Conservation (phyloP, 2,113 vertebrate genomes). For the Channa argus region DNA sequence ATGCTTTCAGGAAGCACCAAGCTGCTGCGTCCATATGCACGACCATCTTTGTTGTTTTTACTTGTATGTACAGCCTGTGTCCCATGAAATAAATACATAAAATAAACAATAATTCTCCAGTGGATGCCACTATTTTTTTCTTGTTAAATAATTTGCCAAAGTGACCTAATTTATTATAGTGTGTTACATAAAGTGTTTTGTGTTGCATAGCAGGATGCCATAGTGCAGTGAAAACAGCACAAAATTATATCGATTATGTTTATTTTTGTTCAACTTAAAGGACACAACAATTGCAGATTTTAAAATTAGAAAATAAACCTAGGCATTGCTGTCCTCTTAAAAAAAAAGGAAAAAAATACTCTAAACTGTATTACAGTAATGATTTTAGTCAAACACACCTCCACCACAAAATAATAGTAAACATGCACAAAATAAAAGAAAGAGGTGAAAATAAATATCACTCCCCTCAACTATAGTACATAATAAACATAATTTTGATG, state of each 20-base stretch:
- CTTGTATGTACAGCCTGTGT: background rate
- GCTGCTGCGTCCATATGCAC: no score
- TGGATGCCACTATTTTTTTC: background rate
- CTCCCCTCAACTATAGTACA: background rate
- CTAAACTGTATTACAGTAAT: no score
- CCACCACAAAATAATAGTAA: background rate
- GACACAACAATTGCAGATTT: no score
- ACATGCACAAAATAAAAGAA: no score
- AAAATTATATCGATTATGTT: no score
- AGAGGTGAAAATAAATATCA: background rate
- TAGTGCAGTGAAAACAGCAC: no score
- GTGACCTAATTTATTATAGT: no score
- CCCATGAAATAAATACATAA: background rate
- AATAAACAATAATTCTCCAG: background rate
- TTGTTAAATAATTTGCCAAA: background rate
- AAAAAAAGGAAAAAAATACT: background rate
- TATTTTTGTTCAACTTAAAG: no score
- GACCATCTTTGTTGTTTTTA: background rate
- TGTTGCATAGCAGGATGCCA: background rate
- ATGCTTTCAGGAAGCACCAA: no score
- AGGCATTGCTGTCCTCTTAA: background rate
- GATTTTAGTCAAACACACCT: background rate
- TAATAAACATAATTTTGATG: background rate
- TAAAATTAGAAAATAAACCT: no score
- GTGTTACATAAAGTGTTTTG: background rate